Conservation (phyloP, 2,888 invertebrate species). For the Macrosiphum euphorbiae region DNA sequence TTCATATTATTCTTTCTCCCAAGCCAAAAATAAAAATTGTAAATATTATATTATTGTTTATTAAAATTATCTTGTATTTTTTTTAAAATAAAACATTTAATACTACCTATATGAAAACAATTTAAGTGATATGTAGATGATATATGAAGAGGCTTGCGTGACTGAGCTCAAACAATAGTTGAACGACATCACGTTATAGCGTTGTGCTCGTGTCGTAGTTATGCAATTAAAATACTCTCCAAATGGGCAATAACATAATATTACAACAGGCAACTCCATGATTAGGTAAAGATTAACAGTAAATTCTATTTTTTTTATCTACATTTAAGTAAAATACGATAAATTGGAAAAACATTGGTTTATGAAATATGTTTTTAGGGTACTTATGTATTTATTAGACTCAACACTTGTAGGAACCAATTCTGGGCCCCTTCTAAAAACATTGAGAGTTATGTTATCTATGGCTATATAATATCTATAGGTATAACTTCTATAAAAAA, state of each 20-base stretch:
- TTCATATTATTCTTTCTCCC: neutral
- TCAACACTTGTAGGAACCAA: neutral
- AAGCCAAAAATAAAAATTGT: neutral
- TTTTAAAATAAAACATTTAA: neutral
- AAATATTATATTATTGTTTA: neutral
- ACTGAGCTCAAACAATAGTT: neutral
- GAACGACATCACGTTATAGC: conserved; percentile 4
- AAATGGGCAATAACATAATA: neutral
- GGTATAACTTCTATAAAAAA: neutral
- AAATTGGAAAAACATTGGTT: neutral
- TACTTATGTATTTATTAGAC: neutral
- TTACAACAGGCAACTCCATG: neutral
- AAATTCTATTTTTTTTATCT: neutral
- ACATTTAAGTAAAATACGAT: neutral
- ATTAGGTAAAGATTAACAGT: neutral
- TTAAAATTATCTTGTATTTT: neutral
- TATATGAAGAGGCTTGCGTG: conserved; percentile 35
- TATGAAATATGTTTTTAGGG: neutral
- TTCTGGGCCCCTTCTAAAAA: neutral
- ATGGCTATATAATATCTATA: neutral
- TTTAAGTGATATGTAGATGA: conserved; percentile 20
- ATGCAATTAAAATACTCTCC: conserved; percentile 1
- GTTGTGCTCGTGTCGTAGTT: neutral
- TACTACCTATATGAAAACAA: neutral
- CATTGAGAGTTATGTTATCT: neutral